These are phyloP conservation scores for Pseudomugil tenellus DNA, from an alignment of 2,797 vertebrate species.

Conservation along the genomic window DNA sequence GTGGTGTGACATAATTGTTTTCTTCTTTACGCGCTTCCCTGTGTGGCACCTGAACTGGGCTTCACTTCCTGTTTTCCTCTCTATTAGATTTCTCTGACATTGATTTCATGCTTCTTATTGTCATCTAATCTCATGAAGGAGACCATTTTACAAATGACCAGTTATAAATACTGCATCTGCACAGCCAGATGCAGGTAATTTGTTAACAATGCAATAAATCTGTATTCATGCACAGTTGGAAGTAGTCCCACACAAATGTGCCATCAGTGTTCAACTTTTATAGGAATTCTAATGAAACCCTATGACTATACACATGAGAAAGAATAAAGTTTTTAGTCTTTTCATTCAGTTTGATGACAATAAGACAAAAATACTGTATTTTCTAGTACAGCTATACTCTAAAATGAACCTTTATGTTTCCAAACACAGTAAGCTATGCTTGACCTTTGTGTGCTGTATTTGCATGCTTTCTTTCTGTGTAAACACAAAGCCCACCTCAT, in stretches of 20 bases:
- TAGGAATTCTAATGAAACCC: too few species aligned
- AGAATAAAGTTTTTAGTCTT: background rate
- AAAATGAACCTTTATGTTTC: background rate
- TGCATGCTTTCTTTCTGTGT: slow-evolving; percentile 49
- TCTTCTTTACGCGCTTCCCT: slow-evolving; percentile 4
- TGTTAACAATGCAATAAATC: background rate
- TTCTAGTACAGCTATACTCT: background rate
- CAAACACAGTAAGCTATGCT: slow-evolving; percentile 16
- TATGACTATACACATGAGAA: too few species aligned
- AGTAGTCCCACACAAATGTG: background rate
- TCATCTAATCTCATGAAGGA: slow-evolving; percentile 12
- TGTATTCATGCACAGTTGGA: too few species aligned
- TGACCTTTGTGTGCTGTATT: slow-evolving; percentile 46
- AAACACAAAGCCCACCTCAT: slow-evolving; percentile 12
- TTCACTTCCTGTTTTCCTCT: background rate
- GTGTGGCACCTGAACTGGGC: slow-evolving; percentile 4
- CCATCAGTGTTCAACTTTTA: too few species aligned
- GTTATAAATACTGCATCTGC: background rate
- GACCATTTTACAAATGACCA: background rate
- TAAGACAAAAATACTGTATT: background rate
- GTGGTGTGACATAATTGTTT: background rate
- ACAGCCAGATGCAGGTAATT: background rate
- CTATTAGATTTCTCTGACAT: background rate
- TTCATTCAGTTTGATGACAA: slow-evolving; percentile 18
- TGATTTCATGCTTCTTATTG: background rate